Conservation (phyloP, 2,888 invertebrate species). For the Micoletzkya japonica region DNA sequence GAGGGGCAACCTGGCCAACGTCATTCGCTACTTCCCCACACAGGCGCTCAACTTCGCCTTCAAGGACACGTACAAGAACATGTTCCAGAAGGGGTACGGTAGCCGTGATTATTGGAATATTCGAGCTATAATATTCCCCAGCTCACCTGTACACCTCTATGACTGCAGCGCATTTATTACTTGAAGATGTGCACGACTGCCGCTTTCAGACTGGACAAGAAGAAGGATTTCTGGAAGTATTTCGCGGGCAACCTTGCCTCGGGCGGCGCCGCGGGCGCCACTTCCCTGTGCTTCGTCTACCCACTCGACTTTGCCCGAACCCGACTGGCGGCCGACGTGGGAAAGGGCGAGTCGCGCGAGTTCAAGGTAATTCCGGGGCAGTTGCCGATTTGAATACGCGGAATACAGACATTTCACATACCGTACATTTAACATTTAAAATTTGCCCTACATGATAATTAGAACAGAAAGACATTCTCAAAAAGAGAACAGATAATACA, state of each 20-base stretch:
- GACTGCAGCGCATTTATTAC: not conserved
- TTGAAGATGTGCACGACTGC: no score
- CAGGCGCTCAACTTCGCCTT: slow-evolving; percentile 92
- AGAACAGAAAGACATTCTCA: no score
- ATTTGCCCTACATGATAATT: no score
- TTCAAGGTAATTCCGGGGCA: no score
- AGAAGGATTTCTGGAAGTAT: slow-evolving; percentile 80
- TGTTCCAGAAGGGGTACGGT: slow-evolving; percentile 37
- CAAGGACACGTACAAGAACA: slow-evolving; percentile 69
- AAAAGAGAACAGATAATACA: no score
- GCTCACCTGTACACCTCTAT: no score
- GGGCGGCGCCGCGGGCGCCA: slow-evolving; percentile 89
- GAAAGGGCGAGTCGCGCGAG: slow-evolving; percentile 80
- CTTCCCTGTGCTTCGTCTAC: slow-evolving; percentile 88
- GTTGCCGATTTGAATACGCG: no score
- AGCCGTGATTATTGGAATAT: no score
- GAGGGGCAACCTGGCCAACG: slow-evolving; percentile 63
- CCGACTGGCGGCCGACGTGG: slow-evolving; percentile 82
- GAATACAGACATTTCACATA: not conserved
- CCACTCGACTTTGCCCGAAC: slow-evolving; percentile 94
- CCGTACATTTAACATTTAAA: not conserved
- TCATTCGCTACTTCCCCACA: slow-evolving; percentile 79
- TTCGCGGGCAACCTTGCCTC: slow-evolving; percentile 76
- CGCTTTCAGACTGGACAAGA: slow-evolving; percentile 72
- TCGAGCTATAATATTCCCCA: no score